phyloP scores from a whole-genome alignment of 2,113 vertebrate species.

The Lophura nycthemera region DNA sequence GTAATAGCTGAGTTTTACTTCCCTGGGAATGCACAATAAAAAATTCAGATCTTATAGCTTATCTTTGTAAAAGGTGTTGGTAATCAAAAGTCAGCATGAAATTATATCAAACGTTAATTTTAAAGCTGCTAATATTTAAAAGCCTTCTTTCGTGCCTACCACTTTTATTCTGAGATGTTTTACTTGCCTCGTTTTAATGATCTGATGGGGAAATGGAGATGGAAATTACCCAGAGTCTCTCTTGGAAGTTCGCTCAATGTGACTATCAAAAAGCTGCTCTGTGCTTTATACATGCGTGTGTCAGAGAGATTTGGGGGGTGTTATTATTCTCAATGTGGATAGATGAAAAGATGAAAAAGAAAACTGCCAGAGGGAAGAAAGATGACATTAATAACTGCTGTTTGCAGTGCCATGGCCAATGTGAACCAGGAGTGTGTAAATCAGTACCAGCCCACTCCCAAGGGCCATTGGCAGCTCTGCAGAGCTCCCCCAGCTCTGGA shows the following conservation, averaged over 20 bases:
- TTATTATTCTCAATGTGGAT: neutral
- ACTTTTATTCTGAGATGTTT: neutral
- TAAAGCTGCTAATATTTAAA: slow-evolving; percentile 2
- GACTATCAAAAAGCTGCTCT: neutral
- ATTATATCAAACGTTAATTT: neutral
- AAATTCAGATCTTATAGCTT: neutral
- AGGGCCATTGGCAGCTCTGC: rapidly evolving
- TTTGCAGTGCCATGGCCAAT: neutral
- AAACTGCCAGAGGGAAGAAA: neutral
- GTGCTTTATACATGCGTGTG: no score
- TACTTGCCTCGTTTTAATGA: neutral
- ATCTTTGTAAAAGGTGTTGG: neutral
- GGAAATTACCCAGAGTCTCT: neutral
- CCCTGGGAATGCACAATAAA: slow-evolving; percentile 17
- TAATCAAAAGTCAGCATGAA: neutral
- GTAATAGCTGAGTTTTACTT: slow-evolving; percentile 40
- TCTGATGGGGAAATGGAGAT: neutral
- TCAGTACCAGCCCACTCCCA: neutral
- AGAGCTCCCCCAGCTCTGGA: rapidly evolving
- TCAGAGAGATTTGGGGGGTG: neutral
- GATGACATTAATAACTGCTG: neutral
- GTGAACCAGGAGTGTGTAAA: neutral
- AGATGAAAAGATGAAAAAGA: neutral
- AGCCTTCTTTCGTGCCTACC: neutral
- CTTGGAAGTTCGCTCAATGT: neutral